phyloP scores from a whole-genome alignment of 2,888 invertebrate genomes.

The Melieria omissa region DNA sequence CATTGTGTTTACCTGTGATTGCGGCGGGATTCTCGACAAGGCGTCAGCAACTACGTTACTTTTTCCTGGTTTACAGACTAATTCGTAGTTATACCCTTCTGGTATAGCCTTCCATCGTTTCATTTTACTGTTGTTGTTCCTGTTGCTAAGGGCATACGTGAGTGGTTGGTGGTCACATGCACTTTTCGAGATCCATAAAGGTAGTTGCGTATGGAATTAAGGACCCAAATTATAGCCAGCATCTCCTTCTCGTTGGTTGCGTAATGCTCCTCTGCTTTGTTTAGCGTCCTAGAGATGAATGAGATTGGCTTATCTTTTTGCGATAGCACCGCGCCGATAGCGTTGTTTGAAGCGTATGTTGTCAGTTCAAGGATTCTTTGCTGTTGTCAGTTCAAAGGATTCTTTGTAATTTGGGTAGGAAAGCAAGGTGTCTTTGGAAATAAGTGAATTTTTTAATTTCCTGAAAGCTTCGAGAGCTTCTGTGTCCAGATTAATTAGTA shows the following conservation, averaged over 20 bases:
- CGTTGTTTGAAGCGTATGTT: background rate
- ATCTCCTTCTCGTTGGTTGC: conserved; percentile 11
- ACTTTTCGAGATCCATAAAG: conserved; percentile 9
- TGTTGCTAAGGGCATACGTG: conserved; percentile 22
- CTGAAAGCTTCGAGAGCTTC: background rate
- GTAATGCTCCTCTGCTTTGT: background rate
- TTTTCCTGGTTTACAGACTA: no score
- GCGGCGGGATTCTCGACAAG: no score
- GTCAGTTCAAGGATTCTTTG: no score
- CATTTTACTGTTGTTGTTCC: no score
- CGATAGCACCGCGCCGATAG: no score
- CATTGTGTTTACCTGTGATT: background rate
- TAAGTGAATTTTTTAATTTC: conserved; percentile 3
- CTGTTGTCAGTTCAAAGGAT: background rate
- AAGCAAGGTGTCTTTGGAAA: background rate
- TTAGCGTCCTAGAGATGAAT: background rate
- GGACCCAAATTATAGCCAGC: background rate
- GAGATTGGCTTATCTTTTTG: background rate
- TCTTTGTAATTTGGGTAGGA: background rate
- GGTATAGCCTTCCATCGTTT: no score
- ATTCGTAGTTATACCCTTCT: no score
- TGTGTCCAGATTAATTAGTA: conserved; percentile 11
- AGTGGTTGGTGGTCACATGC: conserved; percentile 26
- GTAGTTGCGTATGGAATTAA: conserved; percentile 6
- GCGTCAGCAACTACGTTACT: no score